Evolutionary conservation across 2,888 invertebrate species (phyloP).

Genomic region (Tinea pellionella): DNA sequence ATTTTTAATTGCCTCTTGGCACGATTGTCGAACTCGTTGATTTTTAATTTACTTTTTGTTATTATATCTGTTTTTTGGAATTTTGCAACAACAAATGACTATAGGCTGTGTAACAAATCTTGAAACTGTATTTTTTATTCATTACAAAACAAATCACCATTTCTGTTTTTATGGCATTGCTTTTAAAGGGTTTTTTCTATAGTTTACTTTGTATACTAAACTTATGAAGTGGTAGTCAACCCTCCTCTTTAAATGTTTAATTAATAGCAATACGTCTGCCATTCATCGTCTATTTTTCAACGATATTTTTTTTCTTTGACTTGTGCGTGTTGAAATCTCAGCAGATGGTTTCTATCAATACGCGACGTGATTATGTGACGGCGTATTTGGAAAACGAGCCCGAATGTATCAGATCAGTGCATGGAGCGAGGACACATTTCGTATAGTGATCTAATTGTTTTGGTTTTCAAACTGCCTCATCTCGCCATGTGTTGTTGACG

Average conservation of each 20-base stretch:
- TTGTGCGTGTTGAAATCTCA: not conserved
- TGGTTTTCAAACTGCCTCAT: constrained; percentile 26
- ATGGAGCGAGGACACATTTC: constrained; percentile 2
- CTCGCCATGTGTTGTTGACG: constrained; percentile 37
- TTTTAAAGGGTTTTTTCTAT: too few species aligned
- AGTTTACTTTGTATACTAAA: not conserved
- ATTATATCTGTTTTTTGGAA: not conserved
- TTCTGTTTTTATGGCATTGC: too few species aligned
- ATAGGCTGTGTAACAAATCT: too few species aligned
- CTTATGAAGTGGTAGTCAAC: not conserved
- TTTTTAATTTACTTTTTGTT: not conserved
- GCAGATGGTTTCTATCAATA: constrained; percentile 8
- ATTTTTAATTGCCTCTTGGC: not conserved
- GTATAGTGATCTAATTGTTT: constrained; percentile 52
- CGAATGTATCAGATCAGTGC: not conserved
- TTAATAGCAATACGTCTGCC: not conserved
- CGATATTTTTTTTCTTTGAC: not conserved
- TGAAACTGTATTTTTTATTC: too few species aligned
- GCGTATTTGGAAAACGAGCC: not conserved
- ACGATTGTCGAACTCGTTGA: not conserved
- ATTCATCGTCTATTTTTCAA: not conserved
- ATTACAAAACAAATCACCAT: too few species aligned
- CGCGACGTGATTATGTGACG: not conserved
- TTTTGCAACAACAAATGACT: not conserved
- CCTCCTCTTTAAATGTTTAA: not conserved